Conservation (phyloP, 2,113 vertebrate species). For the Gymnocephalus cernua region DNA sequence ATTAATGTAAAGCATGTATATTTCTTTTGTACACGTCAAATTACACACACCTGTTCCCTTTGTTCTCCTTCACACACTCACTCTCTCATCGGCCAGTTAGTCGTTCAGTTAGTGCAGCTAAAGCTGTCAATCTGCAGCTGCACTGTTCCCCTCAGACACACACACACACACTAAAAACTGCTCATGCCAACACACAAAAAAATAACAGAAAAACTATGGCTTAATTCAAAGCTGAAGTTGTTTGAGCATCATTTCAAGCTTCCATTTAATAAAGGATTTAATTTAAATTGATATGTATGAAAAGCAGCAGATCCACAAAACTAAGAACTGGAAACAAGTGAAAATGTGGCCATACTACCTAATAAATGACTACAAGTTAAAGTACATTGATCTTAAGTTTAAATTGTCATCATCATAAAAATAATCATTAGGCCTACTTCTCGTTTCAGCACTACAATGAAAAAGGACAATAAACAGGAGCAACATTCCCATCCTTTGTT, state of each 20-base stretch:
- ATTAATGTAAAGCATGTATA: too few species aligned
- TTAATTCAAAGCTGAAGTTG: too few species aligned
- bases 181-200: too few species aligned
- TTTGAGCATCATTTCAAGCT: not conserved
- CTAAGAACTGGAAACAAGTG: not conserved
- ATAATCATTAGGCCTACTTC: not conserved
- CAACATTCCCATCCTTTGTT: slow-evolving; percentile 29
- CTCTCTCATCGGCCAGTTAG: not conserved
- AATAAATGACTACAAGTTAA: not conserved
- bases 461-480: slow-evolving; percentile 5
- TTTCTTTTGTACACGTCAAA: not conserved
- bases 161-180: too few species aligned
- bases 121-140: slow-evolving; percentile 61
- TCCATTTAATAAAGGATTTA: too few species aligned
- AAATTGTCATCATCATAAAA: not conserved
- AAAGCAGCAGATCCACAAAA: not conserved
- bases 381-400: too few species aligned
- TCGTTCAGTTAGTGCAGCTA: not conserved
- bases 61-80: slow-evolving; percentile 18
- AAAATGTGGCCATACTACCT: not conserved
- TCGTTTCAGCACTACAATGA: not conserved
- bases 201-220: too few species aligned
- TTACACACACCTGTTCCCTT: slow-evolving; percentile 2
- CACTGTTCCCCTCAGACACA: slow-evolving; percentile 19
- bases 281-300: not conserved